Conservation (phyloP, 2,888 invertebrate species). For the Peribatodes rhomboidaria region DNA sequence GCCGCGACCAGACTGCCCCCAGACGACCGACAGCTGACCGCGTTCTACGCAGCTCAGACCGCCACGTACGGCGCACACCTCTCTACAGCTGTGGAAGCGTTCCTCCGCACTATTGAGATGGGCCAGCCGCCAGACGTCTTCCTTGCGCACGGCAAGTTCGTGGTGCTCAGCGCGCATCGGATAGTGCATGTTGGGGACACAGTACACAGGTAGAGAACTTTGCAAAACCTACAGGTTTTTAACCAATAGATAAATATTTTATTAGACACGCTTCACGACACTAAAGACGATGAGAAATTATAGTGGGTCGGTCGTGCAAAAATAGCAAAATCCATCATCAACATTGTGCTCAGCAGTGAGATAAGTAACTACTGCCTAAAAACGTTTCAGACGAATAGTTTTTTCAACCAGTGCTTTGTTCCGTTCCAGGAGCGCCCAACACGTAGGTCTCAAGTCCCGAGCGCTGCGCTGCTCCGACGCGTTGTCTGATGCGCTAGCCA, state of each 20-base stretch:
- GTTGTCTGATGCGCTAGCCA: constrained; percentile 92
- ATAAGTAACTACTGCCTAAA: no score
- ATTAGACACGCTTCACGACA: no score
- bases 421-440: constrained; percentile 89
- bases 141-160: constrained; percentile 97
- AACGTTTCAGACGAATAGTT: not conserved
- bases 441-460: constrained; percentile 90
- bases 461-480: constrained; percentile 92
- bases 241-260: no score
- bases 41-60: constrained; percentile 95
- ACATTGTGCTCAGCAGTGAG: no score
- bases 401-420: not conserved
- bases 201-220: constrained; percentile 87
- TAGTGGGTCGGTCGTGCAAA: no score
- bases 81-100: constrained; percentile 96
- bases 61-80: constrained; percentile 94
- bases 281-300: no score
- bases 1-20: constrained; percentile 87
- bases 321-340: no score
- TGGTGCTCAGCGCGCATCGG: constrained; percentile 97
- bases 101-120: constrained; percentile 95
- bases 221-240: not conserved
- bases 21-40: constrained; percentile 93
- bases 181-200: constrained; percentile 98
- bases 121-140: constrained; percentile 98